A percentile compares a stretch with the other conserved stretches of the same genome.
Evolutionary conservation across 1,140 invertebrate species (phyloP).

Genomic region (Periplaneta americana): DNA sequence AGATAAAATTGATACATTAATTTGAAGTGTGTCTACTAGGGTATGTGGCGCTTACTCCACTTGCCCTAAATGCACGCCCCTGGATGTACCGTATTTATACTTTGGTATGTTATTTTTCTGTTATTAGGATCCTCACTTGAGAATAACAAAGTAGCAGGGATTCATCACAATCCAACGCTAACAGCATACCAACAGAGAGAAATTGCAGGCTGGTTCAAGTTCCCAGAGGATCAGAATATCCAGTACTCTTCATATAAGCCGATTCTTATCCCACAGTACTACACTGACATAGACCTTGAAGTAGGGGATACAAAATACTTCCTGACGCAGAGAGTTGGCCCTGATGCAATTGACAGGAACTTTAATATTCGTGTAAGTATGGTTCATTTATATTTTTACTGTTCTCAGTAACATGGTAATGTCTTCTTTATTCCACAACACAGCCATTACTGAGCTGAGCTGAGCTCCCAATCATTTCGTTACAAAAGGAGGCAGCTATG

Average conservation of each 20-base stretch:
- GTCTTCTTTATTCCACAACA: too few species aligned
- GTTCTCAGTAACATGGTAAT: too few species aligned
- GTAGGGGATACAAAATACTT: conserved; percentile 72
- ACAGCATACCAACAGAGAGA: conserved; percentile 81
- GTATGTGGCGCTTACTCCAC: too few species aligned
- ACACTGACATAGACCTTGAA: conserved; percentile 55
- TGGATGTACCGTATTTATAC: neutral
- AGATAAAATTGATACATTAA: too few species aligned
- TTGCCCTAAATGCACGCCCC: too few species aligned
- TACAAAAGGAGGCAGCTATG: too few species aligned
- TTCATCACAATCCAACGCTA: conserved; percentile 88
- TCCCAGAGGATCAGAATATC: conserved; percentile 48
- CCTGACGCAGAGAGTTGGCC: conserved; percentile 57
- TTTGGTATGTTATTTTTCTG: neutral
- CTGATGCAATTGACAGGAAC: conserved; percentile 48
- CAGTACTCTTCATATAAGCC: conserved; percentile 60
- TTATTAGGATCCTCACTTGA: conserved; percentile 60
- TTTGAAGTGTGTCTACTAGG: too few species aligned
- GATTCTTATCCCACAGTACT: conserved; percentile 53
- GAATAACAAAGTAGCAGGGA: conserved; percentile 81
- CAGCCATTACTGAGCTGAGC: too few species aligned
- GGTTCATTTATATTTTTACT: too few species aligned
- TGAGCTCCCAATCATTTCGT: too few species aligned
- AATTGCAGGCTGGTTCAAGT: conserved; percentile 85
- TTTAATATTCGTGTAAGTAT: conserved; percentile 38